Conservation (phyloP, 2,113 vertebrate species). For the Thinocorus orbignyianus region DNA sequence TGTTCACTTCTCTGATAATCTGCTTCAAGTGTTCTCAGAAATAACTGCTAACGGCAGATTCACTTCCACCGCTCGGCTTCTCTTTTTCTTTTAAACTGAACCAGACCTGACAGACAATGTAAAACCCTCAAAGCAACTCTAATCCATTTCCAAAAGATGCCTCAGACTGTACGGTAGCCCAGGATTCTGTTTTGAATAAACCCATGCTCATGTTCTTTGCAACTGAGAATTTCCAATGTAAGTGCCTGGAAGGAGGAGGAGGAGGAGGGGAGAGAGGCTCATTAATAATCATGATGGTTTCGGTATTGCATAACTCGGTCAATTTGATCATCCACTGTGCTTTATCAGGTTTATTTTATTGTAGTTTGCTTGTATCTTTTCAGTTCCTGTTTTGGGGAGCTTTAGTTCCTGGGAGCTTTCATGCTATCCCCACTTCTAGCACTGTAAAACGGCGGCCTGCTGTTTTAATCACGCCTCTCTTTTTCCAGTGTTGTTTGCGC, state of each 20-base stretch:
- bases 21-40: slow-evolving; percentile 45
- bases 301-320: slow-evolving; percentile 19
- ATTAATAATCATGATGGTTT: slow-evolving; percentile 48
- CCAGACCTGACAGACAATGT: slow-evolving; percentile 58
- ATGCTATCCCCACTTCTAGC: slow-evolving; percentile 57
- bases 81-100: slow-evolving; percentile 52
- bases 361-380: background rate
- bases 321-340: background rate
- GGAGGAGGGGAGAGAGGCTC: slow-evolving; percentile 16
- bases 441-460: slow-evolving; percentile 73
- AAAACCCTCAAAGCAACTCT: slow-evolving; percentile 67
- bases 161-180: slow-evolving; percentile 35
- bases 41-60: slow-evolving; percentile 50
- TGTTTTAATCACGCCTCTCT: slow-evolving; percentile 79
- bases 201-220: slow-evolving; percentile 36
- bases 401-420: slow-evolving; percentile 63
- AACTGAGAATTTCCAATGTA: slow-evolving; percentile 54
- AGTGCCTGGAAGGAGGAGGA: slow-evolving; percentile 13
- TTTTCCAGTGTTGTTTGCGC: slow-evolving; percentile 77
- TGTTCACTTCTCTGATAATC: slow-evolving; percentile 32
- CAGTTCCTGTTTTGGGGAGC: slow-evolving; percentile 36
- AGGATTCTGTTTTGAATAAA: slow-evolving; percentile 68
- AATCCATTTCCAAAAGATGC: slow-evolving; percentile 70
- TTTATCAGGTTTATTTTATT: slow-evolving; percentile 50
- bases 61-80: slow-evolving; percentile 35